Evolutionary conservation across 1,140 invertebrate species (phyloP).

Genomic region (Aphidius ervi): DNA sequence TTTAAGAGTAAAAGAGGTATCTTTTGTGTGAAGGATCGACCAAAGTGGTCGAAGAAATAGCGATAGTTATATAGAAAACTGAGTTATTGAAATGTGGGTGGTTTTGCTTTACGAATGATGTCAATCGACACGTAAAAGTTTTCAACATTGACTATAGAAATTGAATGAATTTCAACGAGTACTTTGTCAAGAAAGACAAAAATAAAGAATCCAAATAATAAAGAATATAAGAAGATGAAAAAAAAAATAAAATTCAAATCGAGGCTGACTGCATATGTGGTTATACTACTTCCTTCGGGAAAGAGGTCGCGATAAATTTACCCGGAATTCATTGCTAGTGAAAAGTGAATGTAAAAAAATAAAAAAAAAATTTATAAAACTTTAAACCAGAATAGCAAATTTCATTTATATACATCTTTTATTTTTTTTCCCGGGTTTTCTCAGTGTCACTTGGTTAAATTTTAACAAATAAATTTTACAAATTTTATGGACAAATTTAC

Average conservation of each 20-base stretch:
- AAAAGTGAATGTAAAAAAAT: neutral
- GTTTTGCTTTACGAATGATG: constrained; percentile 1
- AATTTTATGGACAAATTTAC: neutral
- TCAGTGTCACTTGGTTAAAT: neutral
- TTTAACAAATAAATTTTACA: too few species aligned
- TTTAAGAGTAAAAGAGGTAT: neutral
- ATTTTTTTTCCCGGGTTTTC: neutral
- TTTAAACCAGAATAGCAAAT: neutral
- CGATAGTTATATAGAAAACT: constrained; percentile 18
- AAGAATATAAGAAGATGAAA: constrained; percentile 22
- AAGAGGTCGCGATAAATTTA: constrained; percentile 21
- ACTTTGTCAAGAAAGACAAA: constrained; percentile 8
- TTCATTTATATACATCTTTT: neutral
- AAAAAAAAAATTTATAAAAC: neutral
- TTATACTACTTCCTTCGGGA: constrained; percentile 3
- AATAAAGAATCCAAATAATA: constrained; percentile 17
- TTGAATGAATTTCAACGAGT: constrained; percentile 3
- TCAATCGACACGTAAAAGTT: constrained; percentile 11
- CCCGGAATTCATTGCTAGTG: constrained; percentile 17
- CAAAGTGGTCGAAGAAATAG: constrained; percentile 19
- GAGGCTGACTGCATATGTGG: constrained; percentile 5
- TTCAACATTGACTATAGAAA: neutral
- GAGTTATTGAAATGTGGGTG: constrained; percentile 9
- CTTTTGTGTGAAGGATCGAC: constrained; percentile 19
- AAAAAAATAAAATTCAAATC: constrained; percentile 15